Percentiles rank a stretch among this genome's conserved stretches.
Evolutionary conservation across 2,888 invertebrate species (phyloP).

Genomic region (Nomada flava): DNA sequence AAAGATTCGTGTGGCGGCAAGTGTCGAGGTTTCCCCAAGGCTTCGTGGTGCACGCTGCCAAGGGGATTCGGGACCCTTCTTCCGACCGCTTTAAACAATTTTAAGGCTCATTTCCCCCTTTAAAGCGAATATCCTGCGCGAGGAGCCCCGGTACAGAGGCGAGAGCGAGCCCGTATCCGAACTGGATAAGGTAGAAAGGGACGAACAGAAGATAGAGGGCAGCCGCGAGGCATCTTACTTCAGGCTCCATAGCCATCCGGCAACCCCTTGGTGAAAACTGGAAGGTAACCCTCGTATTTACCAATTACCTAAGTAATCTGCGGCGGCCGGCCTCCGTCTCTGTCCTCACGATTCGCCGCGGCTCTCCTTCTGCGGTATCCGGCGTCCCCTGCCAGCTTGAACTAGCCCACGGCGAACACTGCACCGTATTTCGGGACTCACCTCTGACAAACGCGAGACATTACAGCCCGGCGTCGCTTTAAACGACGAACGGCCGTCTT

Average conservation of each 20-base stretch:
- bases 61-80: constrained; percentile 77
- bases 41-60: constrained; percentile 62
- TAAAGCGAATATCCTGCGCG: constrained; percentile 82
- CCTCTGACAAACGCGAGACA: constrained; percentile 68
- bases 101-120: constrained; percentile 84
- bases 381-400: constrained; percentile 64
- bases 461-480: constrained; percentile 49
- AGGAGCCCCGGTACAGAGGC: constrained; percentile 41
- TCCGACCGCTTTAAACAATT: constrained; percentile 84
- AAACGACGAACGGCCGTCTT: constrained; percentile 58
- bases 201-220: constrained; percentile 23
- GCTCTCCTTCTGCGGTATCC: constrained; percentile 67
- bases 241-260: constrained; percentile 63
- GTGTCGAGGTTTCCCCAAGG: constrained; percentile 72
- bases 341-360: constrained; percentile 77
- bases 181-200: constrained; percentile 6
- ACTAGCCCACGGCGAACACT: constrained; percentile 73
- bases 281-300: constrained; percentile 83
- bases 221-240: constrained; percentile 76
- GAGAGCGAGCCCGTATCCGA: not conserved
- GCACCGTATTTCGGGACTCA: constrained; percentile 31
- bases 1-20: constrained; percentile 54
- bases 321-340: constrained; percentile 78
- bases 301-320: constrained; percentile 84
- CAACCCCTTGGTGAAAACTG: constrained; percentile 78